These are phyloP conservation scores for Chrysolina haemoptera DNA, from an alignment of 2,888 invertebrate genomes.

Conservation along the genomic window DNA sequence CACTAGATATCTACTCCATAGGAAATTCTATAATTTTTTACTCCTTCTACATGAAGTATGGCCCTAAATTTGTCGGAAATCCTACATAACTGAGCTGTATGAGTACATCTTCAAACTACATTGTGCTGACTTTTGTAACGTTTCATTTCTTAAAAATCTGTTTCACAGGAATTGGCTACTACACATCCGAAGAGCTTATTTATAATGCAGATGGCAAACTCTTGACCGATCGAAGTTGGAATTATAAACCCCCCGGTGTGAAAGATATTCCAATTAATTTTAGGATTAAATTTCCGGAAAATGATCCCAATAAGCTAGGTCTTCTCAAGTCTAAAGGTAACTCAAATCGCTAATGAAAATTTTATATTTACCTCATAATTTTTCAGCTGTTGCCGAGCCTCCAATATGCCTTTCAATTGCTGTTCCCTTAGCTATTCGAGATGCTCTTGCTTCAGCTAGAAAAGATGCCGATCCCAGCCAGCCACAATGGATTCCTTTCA, in stretches of 20 bases:
- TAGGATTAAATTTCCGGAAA: conserved; percentile 78
- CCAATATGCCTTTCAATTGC: conserved; percentile 70
- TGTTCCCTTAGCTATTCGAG: conserved; percentile 77
- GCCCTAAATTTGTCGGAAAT: no score
- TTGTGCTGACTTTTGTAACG: no score
- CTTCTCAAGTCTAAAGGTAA: conserved; percentile 83
- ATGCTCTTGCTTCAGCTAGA: conserved; percentile 79
- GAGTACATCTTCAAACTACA: no score
- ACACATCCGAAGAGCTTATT: conserved; percentile 79
- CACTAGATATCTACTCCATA: no score
- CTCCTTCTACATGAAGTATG: no score
- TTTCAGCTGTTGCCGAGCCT: conserved; percentile 73
- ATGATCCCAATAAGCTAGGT: conserved; percentile 77
- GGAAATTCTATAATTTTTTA: no score
- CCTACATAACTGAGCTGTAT: no score
- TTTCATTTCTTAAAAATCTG: no score
- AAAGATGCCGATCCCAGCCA: conserved; percentile 75
- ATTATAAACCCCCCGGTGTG: conserved; percentile 82
- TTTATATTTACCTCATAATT: background rate
- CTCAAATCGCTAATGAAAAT: background rate
- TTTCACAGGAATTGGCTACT: conserved; percentile 74
- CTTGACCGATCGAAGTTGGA: conserved; percentile 86
- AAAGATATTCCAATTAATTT: conserved; percentile 87
- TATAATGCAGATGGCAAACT: conserved; percentile 76
- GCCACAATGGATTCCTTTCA: conserved; percentile 74